Evolutionary conservation across 2,113 vertebrate species (phyloP), one percentile per base, ranked within the genome.

Genomic region (Scomber scombrus): DNA sequence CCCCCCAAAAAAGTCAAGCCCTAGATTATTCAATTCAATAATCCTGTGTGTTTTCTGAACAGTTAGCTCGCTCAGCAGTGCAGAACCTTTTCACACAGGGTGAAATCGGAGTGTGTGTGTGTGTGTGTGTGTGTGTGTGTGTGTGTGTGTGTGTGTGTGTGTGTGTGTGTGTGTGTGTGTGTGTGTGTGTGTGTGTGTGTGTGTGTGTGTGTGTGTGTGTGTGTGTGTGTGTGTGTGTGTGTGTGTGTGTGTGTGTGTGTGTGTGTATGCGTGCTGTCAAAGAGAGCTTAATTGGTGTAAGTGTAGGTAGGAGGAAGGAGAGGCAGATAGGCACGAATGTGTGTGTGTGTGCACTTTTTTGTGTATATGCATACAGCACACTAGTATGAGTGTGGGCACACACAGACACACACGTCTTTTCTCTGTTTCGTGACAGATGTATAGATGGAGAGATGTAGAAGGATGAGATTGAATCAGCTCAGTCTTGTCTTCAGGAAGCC

Each of bases 1-100:
- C 23, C 69, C 31, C 9, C 14, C 7, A 47, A 78, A 86, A 81
- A 80, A 85, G 65, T 81, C 63, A 18, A 78, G 66, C 29, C 54
- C 61, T 88, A 55, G 82, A 86, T 91, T 90, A 90, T 93, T 90
- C 50, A 86, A 45, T 78, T 75, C 70, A 80, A 82, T 85, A 81
- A 77, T 81, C 51, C 74, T 49, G 63, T 62, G 19, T 81, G 80
- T 85, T 88, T 80, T 80, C 55, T 72, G 40, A 83, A 52, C 52
- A 34, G 71, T 75, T 43, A 26, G 43, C 77, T 74, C 19, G 19
- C 84, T 75, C 66, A 50, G 80, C 69, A 74, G 57, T 26, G 68
- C 80, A 69, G 71, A 68, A 81, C 62, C 52, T 78, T 66, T 69
- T 49, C 62, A 57, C 50, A 57, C 45, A 81, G 52, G 67, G 55